These are phyloP conservation scores for Enoplolaimus lenunculus DNA, from an alignment of 2,888 invertebrate species.

Conservation along the genomic window DNA sequence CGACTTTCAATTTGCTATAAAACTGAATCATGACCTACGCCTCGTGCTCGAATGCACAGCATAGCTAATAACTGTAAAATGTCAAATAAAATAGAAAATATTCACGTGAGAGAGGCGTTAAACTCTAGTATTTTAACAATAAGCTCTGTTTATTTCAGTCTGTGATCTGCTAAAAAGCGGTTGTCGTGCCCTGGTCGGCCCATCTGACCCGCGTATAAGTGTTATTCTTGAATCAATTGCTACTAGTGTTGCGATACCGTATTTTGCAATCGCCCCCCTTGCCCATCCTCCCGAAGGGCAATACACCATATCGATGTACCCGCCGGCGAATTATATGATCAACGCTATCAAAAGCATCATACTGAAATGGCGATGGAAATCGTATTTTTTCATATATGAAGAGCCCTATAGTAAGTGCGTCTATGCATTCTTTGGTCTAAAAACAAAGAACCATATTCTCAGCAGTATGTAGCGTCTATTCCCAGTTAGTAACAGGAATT, in stretches of 20 bases:
- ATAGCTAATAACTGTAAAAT: too few species aligned
- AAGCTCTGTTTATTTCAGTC: conserved; percentile 29
- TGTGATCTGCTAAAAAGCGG: conserved; percentile 34
- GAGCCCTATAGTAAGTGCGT: conserved; percentile 52
- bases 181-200: conserved; percentile 32
- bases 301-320: conserved; percentile 63
- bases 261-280: background rate
- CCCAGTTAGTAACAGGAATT: too few species aligned
- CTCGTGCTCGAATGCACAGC: too few species aligned
- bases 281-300: background rate
- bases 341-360: conserved; percentile 67
- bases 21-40: too few species aligned
- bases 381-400: conserved; percentile 80
- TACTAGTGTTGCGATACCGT: conserved; percentile 2
- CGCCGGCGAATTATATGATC: conserved; percentile 65
- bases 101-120: too few species aligned
- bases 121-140: too few species aligned
- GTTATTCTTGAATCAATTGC: conserved; percentile 27
- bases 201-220: conserved; percentile 32
- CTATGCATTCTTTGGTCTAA: too few species aligned
- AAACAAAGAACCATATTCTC: too few species aligned
- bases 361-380: conserved; percentile 74
- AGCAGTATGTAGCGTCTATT: too few species aligned
- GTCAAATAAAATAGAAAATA: too few species aligned
- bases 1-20: too few species aligned